Evolutionary conservation across 2,113 vertebrate species (phyloP), one percentile per base, ranked within the genome.

Genomic region (Gracilinanus agilis): DNA sequence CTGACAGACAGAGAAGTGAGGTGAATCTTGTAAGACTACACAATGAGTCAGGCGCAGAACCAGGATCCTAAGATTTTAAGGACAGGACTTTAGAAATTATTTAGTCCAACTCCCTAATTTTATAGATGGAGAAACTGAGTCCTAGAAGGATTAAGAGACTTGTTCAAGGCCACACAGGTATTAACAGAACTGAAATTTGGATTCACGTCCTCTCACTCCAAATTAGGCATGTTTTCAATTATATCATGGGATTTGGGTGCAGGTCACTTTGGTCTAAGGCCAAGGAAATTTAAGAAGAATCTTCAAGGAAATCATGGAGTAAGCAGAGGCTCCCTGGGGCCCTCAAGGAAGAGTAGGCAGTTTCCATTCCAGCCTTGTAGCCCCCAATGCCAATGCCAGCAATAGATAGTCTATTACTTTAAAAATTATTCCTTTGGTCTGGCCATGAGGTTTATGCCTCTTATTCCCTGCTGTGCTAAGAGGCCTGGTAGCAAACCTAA

Each of bases 391-490:
- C 90, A 49, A 21, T 0, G 7, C 83, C 89, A 23, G 88, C 16
- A n/a, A 16, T 7, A 54, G 2, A 34, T 10, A 44, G 3, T 55
- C 24, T 95, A 90, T 94, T 23, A 67, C 16, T 90, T 91, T 92
- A 56, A 96, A 92, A 49, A 53, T 25, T 1, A 9, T 58, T 55
- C 3, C 53, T 93, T 83, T 25, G 83, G 53, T 88, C 88, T 90
- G 8, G 3, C 89, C 89, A 53, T 53, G 89, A 90, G 24, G 89
- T 53, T 53, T 90, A 24, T 44, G 44, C 49, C 49, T 53, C 24
- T 9, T 58, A 24, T 91, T 92, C 54, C 54, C 94, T 55, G 92
- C 54, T 53, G 24, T 29, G 90, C 54, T 89, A 90, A 24, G 96
- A 40, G n/a, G 61, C 95, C 83, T 25, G 11, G 44, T 4, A 89